These are phyloP conservation scores for Meloe dianella DNA, from an alignment of 2,888 invertebrate species.

Conservation along the genomic window DNA sequence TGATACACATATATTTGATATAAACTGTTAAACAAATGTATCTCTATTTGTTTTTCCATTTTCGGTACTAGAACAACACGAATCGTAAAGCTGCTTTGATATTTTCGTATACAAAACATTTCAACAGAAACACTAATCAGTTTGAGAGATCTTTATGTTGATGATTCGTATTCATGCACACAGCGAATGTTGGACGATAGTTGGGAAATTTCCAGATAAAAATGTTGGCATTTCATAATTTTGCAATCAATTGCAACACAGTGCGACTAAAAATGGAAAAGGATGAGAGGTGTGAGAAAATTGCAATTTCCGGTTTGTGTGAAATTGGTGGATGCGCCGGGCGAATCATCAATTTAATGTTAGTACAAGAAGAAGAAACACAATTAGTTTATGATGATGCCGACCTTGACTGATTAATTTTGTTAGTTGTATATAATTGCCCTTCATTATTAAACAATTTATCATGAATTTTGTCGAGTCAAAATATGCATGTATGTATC, in stretches of 20 bases:
- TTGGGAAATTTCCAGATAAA: not conserved
- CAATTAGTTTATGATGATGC: conserved; percentile 17
- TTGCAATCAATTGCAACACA: not conserved
- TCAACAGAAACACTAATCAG: not conserved
- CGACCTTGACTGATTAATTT: conserved; percentile 27
- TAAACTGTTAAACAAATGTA: conserved; percentile 21
- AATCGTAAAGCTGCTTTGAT: conserved; percentile 44
- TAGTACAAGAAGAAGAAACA: not conserved
- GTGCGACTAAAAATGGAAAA: not conserved
- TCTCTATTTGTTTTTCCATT: conserved; percentile 23
- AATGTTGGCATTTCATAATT: not conserved
- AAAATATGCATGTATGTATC: not conserved
- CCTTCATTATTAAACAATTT: conserved; percentile 28
- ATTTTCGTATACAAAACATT: conserved; percentile 19
- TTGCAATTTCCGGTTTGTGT: not conserved
- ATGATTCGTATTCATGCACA: not conserved
- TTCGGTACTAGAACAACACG: conserved; percentile 31
- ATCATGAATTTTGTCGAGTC: conserved; percentile 24
- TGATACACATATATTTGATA: conserved; percentile 10
- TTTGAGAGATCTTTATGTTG: not conserved
- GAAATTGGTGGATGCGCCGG: conserved; percentile 4
- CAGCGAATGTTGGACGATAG: not conserved
- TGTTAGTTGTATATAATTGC: conserved; percentile 13
- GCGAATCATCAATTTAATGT: not conserved
- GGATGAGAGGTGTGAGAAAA: too few relatives aligned